These are phyloP conservation scores for Erannis defoliaria DNA, from an alignment of 2,888 invertebrate genomes.

Conservation along the genomic window DNA sequence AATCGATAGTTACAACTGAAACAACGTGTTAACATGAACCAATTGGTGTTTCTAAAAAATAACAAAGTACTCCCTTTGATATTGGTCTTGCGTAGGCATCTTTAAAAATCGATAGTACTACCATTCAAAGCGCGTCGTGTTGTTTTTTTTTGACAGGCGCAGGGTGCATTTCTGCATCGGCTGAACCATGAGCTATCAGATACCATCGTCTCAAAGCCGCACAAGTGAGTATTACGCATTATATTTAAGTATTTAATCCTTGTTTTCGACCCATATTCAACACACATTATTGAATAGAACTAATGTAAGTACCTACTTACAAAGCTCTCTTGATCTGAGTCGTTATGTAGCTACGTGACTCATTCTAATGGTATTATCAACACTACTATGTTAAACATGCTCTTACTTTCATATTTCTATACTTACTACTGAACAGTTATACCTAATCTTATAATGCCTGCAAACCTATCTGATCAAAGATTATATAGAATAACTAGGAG, in stretches of 20 bases:
- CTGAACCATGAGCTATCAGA: conserved; percentile 94
- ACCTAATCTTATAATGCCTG: too few relatives aligned
- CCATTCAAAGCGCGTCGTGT: conserved; percentile 58
- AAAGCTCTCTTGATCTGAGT: conserved; percentile 27
- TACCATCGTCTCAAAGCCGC: conserved; percentile 93
- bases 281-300: too few relatives aligned
- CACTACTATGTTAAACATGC: conserved; percentile 15
- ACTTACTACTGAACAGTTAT: neutral
- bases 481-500: neutral
- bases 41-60: conserved; percentile 2
- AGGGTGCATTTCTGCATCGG: conserved; percentile 88
- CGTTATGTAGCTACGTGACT: conserved; percentile 56
- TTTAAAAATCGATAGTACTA: conserved; percentile 33
- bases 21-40: conserved; percentile 15
- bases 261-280: neutral
- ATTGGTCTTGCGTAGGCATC: neutral
- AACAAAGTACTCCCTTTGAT: conserved; percentile 8
- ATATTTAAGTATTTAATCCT: neutral
- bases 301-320: neutral
- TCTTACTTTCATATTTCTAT: conserved; percentile 34
- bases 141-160: conserved; percentile 82
- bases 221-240: conserved; percentile 89
- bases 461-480: neutral
- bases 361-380: conserved; percentile 56
- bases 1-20: conserved; percentile 47